Conservation (phyloP, 1,140 invertebrate genomes). For the Octopus sinensis region DNA sequence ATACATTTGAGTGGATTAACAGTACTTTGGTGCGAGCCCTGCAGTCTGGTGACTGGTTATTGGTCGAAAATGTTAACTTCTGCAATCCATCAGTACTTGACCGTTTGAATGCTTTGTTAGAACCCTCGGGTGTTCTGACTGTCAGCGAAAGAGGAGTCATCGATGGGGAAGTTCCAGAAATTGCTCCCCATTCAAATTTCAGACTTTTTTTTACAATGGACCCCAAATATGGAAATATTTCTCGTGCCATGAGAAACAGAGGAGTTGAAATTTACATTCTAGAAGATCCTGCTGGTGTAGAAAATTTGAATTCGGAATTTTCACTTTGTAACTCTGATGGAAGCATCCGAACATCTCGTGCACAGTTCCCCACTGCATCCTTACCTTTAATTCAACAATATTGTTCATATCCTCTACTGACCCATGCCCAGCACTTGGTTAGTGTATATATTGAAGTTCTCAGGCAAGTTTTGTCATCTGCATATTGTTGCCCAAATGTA, state of each 20-base stretch:
- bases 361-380: not conserved
- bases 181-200: slow-evolving; percentile 87
- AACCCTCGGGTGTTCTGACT: slow-evolving; percentile 83
- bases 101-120: slow-evolving; percentile 89
- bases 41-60: slow-evolving; percentile 80
- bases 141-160: slow-evolving; percentile 86
- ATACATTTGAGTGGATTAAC: slow-evolving; percentile 92
- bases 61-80: slow-evolving; percentile 95
- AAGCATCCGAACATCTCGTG: not conserved
- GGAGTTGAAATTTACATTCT: slow-evolving; percentile 87
- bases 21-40: slow-evolving; percentile 87
- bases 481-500: slow-evolving; percentile 1
- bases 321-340: not conserved
- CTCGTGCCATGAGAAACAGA: slow-evolving; percentile 95
- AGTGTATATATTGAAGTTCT: slow-evolving; percentile 2
- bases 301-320: too few relatives aligned
- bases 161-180: slow-evolving; percentile 69
- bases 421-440: not conserved
- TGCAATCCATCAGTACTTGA: slow-evolving; percentile 94
- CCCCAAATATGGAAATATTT: slow-evolving; percentile 88
- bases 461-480: not conserved
- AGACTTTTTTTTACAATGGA: slow-evolving; percentile 93
- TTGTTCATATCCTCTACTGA: not conserved
- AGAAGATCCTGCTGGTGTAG: slow-evolving; percentile 29
- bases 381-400: not conserved